These are phyloP conservation scores for Petrocephalus schoutedeni DNA, from an alignment of 2,797 vertebrate species.

Conservation along the genomic window DNA sequence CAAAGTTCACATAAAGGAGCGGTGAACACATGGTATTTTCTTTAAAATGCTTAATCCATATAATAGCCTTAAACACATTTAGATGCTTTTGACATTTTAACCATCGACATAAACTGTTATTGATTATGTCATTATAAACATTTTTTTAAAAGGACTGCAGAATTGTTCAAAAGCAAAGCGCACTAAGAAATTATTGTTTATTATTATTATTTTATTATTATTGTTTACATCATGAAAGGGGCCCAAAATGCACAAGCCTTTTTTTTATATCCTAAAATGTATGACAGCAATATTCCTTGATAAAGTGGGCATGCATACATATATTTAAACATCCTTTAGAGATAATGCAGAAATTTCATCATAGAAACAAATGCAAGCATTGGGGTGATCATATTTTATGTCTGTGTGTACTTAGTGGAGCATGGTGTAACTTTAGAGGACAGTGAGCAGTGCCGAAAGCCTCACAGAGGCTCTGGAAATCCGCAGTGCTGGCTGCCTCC, in stretches of 20 bases:
- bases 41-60: neutral
- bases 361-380: neutral
- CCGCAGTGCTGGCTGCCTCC: neutral
- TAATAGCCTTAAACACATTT: constrained; percentile 7
- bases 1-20: neutral
- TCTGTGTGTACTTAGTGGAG: neutral
- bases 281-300: neutral
- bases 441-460: neutral
- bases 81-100: neutral
- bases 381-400: neutral
- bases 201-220: too few species aligned
- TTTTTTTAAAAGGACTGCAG: neutral
- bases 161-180: neutral
- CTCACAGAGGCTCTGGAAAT: neutral
- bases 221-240: neutral
- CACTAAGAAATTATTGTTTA: neutral
- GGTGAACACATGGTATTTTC: neutral
- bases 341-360: neutral
- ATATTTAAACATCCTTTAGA: too few species aligned
- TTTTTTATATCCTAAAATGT: neutral
- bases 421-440: neutral
- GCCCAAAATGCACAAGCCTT: neutral
- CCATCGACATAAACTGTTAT: neutral
- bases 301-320: neutral
- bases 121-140: constrained; percentile 6